Conservation (phyloP, 2,888 invertebrate species). For the Leptopilina myrica region DNA sequence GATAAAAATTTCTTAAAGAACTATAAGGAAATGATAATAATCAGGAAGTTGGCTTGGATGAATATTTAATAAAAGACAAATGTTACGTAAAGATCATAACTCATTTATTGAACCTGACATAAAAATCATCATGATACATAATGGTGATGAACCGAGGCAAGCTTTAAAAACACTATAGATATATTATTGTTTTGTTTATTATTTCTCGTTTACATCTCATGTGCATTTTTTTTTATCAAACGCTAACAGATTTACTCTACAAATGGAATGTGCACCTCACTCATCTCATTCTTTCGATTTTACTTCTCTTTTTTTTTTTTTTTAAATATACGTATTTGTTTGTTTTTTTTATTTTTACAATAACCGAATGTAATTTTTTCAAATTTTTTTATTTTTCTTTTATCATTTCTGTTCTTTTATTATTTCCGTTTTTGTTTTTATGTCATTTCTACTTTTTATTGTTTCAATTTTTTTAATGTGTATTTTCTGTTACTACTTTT, state of each 20-base stretch:
- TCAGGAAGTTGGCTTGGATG: conserved; percentile 9
- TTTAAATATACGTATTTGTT: background rate
- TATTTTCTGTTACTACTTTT: no score
- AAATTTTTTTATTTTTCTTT: no score
- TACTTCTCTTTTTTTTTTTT: conserved; percentile 32
- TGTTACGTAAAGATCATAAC: conserved; percentile 53
- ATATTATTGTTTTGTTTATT: conserved; percentile 61
- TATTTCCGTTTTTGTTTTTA: no score
- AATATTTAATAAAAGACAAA: conserved; percentile 27
- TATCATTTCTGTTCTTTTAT: no score
- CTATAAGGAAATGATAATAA: conserved; percentile 13
- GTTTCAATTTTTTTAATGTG: no score
- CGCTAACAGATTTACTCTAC: conserved; percentile 67
- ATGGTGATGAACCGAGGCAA: conserved; percentile 67
- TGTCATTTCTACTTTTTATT: no score
- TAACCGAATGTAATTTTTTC: no score
- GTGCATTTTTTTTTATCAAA: conserved; percentile 63
- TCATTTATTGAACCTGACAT: conserved; percentile 75
- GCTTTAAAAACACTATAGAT: conserved; percentile 61
- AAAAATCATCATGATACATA: conserved; percentile 72
- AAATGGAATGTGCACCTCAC: conserved; percentile 69
- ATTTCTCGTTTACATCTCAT: conserved; percentile 59
- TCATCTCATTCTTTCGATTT: conserved; percentile 38
- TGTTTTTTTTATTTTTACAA: background rate
- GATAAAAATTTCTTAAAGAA: conserved; percentile 4